Evolutionary conservation across 2,797 vertebrate species (phyloP).

Genomic region (Ceryle rudis): DNA sequence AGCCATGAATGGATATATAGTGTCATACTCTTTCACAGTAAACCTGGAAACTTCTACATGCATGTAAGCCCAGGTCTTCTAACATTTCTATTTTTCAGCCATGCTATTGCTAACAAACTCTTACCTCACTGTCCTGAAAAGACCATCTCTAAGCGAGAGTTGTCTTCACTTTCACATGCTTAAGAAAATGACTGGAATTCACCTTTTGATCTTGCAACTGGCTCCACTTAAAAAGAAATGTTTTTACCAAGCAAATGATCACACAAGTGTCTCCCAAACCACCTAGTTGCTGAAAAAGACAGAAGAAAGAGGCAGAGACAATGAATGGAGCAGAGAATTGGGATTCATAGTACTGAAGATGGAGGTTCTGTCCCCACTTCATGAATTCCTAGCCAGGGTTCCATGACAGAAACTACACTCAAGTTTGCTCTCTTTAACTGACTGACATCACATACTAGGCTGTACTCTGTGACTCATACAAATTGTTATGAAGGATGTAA

Average conservation of each 20-base stretch:
- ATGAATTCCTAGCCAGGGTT: background rate
- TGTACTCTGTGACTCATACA: background rate
- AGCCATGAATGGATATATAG: conserved; percentile 61
- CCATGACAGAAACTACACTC: background rate
- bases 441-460: background rate
- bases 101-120: background rate
- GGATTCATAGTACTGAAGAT: background rate
- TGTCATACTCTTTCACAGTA: background rate
- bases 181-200: background rate
- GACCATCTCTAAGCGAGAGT: background rate
- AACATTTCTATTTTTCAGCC: background rate
- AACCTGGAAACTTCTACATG: background rate
- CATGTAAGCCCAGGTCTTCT: background rate
- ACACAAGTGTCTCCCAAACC: background rate
- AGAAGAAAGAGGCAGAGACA: background rate
- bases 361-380: background rate
- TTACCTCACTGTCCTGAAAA: background rate
- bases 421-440: background rate
- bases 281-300: background rate
- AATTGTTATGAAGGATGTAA: background rate
- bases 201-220: background rate
- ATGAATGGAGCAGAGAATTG: background rate
- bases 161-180: background rate
- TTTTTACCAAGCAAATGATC: background rate
- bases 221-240: background rate